Evolutionary conservation across 64 coral and sea anemone genomes (phyloP), one percentile per base, ranked within the genome.

Genomic region (Dendrophyllia cribrosa): DNA sequence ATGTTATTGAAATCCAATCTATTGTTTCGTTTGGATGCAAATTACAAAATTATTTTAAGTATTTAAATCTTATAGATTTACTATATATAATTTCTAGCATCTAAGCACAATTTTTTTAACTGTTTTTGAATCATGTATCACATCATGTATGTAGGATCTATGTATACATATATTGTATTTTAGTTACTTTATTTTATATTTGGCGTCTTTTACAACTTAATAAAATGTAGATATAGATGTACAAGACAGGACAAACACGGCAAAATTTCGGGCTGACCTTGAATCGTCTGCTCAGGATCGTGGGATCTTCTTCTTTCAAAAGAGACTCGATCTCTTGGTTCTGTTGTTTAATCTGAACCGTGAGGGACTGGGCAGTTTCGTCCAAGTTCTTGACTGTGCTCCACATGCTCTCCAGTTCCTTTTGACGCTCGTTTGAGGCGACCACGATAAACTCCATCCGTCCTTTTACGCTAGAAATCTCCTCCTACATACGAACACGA

Each of bases 331-430:
- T 86, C 5, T 97, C 88, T 7, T 82, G 72, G 5, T 82, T 58
- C 23, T 74, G 93, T 52, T 80, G 61, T 43, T 94, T 89, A 66
- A 94, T 76, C 52, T 68, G 74, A 5, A 87, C 70, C 23, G 72
- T 82, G 14, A 97, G 78, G 9, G 65, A 88, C 19, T 85, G 93
- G 81, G 86, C 83, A 24, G 87, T 70, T 21, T 97, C 95, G 20
- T 93, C 86, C 15, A 97, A 90, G 75, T 97, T 76, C 70, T 87
- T 97, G 58, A 97, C 91, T 3, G 88, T 87, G 58, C 91, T 97
- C 88, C 88, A 97, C 3, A 78, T 97, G 44, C 83, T 94, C 76
- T 97, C 95, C 81, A 97, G 83, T 21, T 94, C 93, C 76, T 88
- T 97, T 43, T 97, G 95, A 45, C 95, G 88, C 45, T 97, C 95